A percentile compares a stretch with the other conserved stretches of the same genome.
These are phyloP conservation scores for Pseudonaja textilis DNA, from an alignment of 2,113 vertebrate species.

Conservation along the genomic window DNA sequence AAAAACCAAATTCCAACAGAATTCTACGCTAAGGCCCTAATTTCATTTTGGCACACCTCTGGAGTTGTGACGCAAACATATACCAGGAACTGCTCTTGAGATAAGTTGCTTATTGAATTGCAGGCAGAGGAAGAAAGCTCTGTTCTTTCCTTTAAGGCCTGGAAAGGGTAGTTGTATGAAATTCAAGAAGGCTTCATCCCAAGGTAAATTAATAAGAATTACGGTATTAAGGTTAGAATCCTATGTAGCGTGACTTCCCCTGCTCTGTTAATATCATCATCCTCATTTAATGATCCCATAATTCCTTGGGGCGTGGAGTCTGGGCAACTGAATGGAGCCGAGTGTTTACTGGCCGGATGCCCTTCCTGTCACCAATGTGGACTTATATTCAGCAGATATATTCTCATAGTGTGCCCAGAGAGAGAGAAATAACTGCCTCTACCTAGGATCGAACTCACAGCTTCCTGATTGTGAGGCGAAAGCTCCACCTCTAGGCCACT, in stretches of 20 bases:
- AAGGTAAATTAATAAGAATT: not conserved
- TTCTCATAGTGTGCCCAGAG: too few relatives aligned
- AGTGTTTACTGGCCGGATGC: too few relatives aligned
- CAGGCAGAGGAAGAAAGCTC: not conserved
- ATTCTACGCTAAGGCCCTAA: not conserved
- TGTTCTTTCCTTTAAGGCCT: not conserved
- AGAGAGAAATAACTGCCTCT: too few relatives aligned
- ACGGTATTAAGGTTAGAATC: not conserved
- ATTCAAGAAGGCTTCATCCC: not conserved
- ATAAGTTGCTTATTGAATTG: not conserved
- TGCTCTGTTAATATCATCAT: not conserved
- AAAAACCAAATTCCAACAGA: not conserved
- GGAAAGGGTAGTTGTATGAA: not conserved
- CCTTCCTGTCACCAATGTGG: too few relatives aligned
- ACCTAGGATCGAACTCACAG: too few relatives aligned
- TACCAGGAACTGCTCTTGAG: not conserved
- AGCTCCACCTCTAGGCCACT: too few relatives aligned
- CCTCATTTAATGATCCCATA: too few relatives aligned
- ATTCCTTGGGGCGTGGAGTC: too few relatives aligned
- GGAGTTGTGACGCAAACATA: not conserved
- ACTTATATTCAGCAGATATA: too few relatives aligned
- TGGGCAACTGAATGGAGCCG: too few relatives aligned
- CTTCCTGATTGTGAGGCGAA: too few relatives aligned
- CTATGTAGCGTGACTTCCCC: not conserved
- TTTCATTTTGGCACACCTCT: not conserved